phyloP scores from a whole-genome alignment of 2,797 vertebrate genomes.

The Sebastes hopkinsi region DNA sequence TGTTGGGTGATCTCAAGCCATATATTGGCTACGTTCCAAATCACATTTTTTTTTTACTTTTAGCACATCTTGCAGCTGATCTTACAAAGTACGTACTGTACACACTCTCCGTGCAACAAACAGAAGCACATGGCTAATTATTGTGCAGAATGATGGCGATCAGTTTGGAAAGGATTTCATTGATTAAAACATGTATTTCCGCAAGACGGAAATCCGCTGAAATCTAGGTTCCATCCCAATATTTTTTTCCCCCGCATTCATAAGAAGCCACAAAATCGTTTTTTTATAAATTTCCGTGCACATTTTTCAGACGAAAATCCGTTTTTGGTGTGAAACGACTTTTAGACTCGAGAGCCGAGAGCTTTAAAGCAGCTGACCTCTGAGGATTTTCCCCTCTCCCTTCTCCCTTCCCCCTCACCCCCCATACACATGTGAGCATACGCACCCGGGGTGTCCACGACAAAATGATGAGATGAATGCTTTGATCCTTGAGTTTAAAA shows the following conservation, averaged over 20 bases:
- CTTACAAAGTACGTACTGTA: background rate
- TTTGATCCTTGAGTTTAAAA: constrained; percentile 51
- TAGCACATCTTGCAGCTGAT: background rate
- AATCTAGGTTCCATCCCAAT: background rate
- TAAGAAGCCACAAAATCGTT: background rate
- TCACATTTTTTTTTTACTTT: background rate
- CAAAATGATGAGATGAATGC: constrained; percentile 53
- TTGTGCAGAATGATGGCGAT: no score
- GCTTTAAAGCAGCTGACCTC: constrained; percentile 26
- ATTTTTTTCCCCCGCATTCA: background rate
- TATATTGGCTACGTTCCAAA: no score
- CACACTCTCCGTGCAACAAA: background rate
- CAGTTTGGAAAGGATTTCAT: background rate
- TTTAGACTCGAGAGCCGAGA: background rate
- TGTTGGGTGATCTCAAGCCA: background rate
- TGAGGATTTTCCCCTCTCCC: constrained; percentile 13
- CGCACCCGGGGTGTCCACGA: constrained; percentile 12
- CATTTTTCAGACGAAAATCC: no score
- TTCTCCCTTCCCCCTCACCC: background rate
- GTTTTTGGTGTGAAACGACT: background rate
- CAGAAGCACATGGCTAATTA: no score
- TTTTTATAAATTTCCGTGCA: background rate
- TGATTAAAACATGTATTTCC: background rate
- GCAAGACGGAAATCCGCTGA: background rate
- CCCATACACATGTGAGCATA: background rate